These are phyloP conservation scores for Mantis religiosa DNA, from an alignment of 2,888 invertebrate genomes.

Conservation along the genomic window DNA sequence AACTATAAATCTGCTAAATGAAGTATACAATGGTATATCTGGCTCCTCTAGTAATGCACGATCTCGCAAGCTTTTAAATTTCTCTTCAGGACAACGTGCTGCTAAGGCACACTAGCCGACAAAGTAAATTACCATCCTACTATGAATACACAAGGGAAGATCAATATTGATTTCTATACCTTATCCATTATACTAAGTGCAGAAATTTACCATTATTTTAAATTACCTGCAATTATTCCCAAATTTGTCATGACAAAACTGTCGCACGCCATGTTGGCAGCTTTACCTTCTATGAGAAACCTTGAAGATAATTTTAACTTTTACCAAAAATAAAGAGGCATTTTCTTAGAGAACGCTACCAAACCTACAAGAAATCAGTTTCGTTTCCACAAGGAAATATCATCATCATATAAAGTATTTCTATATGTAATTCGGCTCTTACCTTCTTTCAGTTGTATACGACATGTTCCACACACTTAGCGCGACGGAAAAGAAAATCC, in stretches of 20 bases:
- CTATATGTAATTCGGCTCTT: slow-evolving; percentile 48
- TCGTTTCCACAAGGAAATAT: not conserved
- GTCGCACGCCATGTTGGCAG: slow-evolving; percentile 56
- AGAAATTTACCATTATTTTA: too few relatives aligned
- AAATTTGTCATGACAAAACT: slow-evolving; percentile 1
- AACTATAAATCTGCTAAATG: too few relatives aligned
- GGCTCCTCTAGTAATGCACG: too few relatives aligned
- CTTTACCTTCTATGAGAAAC: slow-evolving; percentile 37
- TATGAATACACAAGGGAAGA: too few relatives aligned
- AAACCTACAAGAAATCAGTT: not conserved
- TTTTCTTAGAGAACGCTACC: not conserved
- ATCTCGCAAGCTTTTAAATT: not conserved
- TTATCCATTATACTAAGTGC: too few relatives aligned
- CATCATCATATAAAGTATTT: not conserved
- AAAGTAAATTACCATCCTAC: too few relatives aligned
- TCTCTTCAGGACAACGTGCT: not conserved
- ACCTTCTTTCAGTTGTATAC: slow-evolving; percentile 76
- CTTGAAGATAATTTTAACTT: slow-evolving; percentile 22
- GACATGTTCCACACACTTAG: slow-evolving; percentile 80
- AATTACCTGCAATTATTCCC: not conserved
- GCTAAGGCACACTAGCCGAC: not conserved
- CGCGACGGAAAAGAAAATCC: slow-evolving; percentile 62
- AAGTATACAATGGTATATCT: too few relatives aligned
- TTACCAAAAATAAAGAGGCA: not conserved
- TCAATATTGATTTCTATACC: too few relatives aligned